Conservation (phyloP, 1,140 invertebrate genomes). For the Heliothis subflexa region DNA sequence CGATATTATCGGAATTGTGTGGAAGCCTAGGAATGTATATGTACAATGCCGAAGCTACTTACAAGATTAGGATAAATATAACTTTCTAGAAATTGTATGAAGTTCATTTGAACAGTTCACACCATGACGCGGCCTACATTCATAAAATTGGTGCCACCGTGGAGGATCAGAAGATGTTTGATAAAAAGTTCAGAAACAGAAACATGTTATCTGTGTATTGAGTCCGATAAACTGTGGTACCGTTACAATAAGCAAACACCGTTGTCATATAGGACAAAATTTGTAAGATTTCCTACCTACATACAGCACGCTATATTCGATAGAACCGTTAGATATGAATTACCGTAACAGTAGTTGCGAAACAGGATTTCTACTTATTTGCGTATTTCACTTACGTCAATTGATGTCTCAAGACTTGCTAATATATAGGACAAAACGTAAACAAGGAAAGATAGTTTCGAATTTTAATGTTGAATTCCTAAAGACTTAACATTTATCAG, state of each 20-base stretch:
- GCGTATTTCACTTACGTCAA: not conserved
- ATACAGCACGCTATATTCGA: slow-evolving; percentile 12
- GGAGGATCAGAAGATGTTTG: too few relatives aligned
- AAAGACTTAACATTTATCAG: not conserved
- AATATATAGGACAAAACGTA: slow-evolving; percentile 29
- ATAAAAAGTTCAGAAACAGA: too few relatives aligned
- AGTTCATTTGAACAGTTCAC: too few relatives aligned
- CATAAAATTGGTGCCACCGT: too few relatives aligned
- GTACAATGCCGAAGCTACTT: too few relatives aligned
- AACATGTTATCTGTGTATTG: not conserved
- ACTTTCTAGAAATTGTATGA: too few relatives aligned
- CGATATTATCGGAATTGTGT: too few relatives aligned
- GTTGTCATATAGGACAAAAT: slow-evolving; percentile 14
- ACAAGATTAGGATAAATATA: too few relatives aligned
- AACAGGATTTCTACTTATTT: slow-evolving; percentile 24
- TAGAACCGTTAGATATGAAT: slow-evolving; percentile 42
- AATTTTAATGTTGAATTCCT: slow-evolving; percentile 24
- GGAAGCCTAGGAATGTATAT: too few relatives aligned
- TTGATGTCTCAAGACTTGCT: slow-evolving; percentile 32
- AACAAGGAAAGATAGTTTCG: slow-evolving; percentile 25
- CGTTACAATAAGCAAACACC: not conserved
- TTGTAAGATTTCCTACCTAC: not conserved
- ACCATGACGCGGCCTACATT: too few relatives aligned
- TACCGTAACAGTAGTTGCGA: slow-evolving; percentile 6
- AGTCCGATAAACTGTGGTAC: not conserved